Evolutionary conservation across 2,888 invertebrate genomes (phyloP), one percentile per base, ranked within the genome.

Genomic region (Drosophila sordidapex): DNA sequence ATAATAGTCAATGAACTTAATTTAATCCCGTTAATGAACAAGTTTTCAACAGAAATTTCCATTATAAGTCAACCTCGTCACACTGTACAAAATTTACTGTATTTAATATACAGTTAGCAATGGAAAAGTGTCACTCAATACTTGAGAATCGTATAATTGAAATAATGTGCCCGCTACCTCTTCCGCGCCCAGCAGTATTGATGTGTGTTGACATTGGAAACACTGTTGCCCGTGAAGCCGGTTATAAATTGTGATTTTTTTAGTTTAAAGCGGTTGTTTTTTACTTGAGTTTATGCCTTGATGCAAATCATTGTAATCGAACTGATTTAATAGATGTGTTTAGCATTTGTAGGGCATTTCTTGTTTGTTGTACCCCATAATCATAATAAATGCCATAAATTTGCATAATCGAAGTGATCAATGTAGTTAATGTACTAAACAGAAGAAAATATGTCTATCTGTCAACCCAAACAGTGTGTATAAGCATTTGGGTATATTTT

Each of bases 81-180:
- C 79, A 81, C 76, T 79, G 78, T 76, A 38, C 27, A 51, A 31
- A 49, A 25, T 46, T 87, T 79, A 81, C 87, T 75, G 82, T 81
- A 57, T 48, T 25, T 52, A 54, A 53, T 71, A 46, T 38, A 79
- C 82, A 79, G 82, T 79, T 82, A 36, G 29, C 38, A 63, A 40
- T 62, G 53, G n/a, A 62, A 79, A 73, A 60, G 54, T 66, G 57
- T 52, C 66, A 69, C 65, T 40, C 57, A 61, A 52, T 43, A 67
- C 49, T 13, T 54, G 49, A 21, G 36, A 46, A 25, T 35, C 27
- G 13, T 51, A 46, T 40, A 48, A 59, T 63, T 58, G 31, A 1
- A 72, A 66, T 53, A 59, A 57, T 70, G 70, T 67, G 57, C 57
- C 46, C 36, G 7, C 21, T 57, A n/a, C n/a, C 21, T 70, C 29